Evolutionary conservation across 2,888 invertebrate genomes (phyloP).

Genomic region (Dryobota labecula): DNA sequence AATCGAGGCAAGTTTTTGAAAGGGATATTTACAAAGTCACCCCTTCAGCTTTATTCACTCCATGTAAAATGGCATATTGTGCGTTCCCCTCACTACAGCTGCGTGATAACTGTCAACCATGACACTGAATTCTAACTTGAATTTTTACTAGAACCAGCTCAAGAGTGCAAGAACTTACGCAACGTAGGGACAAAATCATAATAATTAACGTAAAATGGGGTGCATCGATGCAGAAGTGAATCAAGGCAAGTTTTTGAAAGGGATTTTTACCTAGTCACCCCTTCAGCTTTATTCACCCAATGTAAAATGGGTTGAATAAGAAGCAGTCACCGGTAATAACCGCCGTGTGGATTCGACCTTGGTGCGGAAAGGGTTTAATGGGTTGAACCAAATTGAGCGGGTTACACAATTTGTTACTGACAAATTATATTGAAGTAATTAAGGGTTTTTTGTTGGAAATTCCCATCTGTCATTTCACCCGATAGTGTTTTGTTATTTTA

Average conservation of each 20-base stretch:
- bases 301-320: background rate
- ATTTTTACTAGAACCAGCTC: background rate
- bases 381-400: background rate
- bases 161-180: background rate
- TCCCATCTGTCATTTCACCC: background rate
- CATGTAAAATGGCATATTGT: slow-evolving; percentile 1
- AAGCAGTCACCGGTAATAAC: background rate
- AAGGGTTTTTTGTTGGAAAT: background rate
- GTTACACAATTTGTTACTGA: background rate
- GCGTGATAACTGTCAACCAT: background rate
- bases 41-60: background rate
- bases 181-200: too few relatives aligned
- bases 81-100: background rate
- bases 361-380: background rate
- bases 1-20: background rate
- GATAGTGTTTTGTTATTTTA: slow-evolving; percentile 1
- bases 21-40: background rate
- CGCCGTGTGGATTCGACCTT: background rate
- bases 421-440: background rate
- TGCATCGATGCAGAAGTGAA: background rate
- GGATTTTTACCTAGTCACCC: background rate
- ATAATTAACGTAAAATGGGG: too few relatives aligned
- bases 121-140: slow-evolving; percentile 5
- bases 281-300: background rate
- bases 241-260: background rate